phyloP scores from a whole-genome alignment of 1,140 invertebrate genomes.

The Brachionus paranguensis region DNA sequence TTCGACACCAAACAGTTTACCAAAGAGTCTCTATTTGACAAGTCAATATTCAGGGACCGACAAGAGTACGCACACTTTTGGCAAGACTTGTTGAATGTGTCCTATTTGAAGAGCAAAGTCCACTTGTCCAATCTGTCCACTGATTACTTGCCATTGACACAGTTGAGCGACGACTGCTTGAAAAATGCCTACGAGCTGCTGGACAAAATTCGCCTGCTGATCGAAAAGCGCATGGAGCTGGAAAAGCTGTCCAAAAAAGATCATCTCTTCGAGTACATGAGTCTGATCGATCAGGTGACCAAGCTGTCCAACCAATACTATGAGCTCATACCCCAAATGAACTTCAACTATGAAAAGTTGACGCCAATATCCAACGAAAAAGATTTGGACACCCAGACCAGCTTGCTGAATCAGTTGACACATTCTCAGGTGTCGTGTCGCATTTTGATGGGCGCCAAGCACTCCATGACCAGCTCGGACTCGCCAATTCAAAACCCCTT shows the following conservation, averaged over 20 bases:
- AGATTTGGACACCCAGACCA: conserved; percentile 47
- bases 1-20: not conserved
- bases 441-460: conserved; percentile 53
- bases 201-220: not conserved
- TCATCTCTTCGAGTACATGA: conserved; percentile 35
- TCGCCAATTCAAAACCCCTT: conserved; percentile 53
- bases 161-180: not conserved
- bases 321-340: conserved; percentile 54
- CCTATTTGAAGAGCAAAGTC: not conserved
- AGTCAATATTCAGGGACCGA: not conserved
- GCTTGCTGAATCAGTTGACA: conserved; percentile 50
- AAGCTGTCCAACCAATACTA: conserved; percentile 57
- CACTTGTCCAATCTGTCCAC: not conserved
- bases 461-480: conserved; percentile 39
- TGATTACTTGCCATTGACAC: conserved; percentile 1
- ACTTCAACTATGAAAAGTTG: conserved; percentile 54
- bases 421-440: conserved; percentile 54
- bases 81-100: not conserved
- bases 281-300: conserved; percentile 42
- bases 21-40: not conserved
- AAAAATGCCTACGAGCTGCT: not conserved
- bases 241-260: conserved; percentile 43
- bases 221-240: conserved; percentile 34
- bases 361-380: conserved; percentile 48
- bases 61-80: not conserved